These are phyloP conservation scores for Tribolium castaneum DNA, from an alignment of 1,140 invertebrate species.

Conservation along the genomic window DNA sequence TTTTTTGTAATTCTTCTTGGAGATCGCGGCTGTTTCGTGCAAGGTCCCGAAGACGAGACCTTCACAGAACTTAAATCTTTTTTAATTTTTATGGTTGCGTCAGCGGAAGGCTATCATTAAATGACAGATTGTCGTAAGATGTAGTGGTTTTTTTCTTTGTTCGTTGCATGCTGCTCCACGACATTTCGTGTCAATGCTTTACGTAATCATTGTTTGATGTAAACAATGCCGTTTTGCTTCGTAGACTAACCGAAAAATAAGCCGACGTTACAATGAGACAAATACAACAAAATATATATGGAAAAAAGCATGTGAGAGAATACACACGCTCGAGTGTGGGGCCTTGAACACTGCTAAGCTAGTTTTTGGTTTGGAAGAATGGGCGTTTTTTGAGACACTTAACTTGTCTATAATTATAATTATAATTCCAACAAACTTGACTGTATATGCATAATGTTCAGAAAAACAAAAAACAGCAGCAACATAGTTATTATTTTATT, in stretches of 20 bases:
- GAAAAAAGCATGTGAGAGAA: constrained; percentile 13
- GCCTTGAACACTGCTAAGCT: background rate
- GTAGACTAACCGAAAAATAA: constrained; percentile 39
- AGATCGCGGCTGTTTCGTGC: constrained; percentile 4
- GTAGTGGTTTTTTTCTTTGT: constrained; percentile 51
- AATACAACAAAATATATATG: constrained; percentile 22
- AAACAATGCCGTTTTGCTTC: constrained; percentile 48
- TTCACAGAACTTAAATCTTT: constrained; percentile 50
- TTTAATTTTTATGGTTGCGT: constrained; percentile 52
- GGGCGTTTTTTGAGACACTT: background rate
- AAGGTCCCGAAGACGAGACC: constrained; percentile 43
- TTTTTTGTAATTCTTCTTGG: background rate
- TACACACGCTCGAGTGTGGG: constrained; percentile 3
- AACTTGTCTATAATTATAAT: no score
- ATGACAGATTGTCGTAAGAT: constrained; percentile 51
- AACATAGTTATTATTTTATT: no score
- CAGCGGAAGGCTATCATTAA: constrained; percentile 53
- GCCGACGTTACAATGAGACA: background rate
- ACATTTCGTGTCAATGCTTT: constrained; percentile 52
- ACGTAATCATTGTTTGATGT: constrained; percentile 50
- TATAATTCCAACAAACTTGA: no score
- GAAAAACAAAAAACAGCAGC: no score
- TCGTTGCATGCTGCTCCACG: constrained; percentile 46
- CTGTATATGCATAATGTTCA: no score
- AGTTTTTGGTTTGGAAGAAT: background rate